Evolutionary conservation across 2,888 invertebrate species (phyloP).

Genomic region (Stenodema calcarata): DNA sequence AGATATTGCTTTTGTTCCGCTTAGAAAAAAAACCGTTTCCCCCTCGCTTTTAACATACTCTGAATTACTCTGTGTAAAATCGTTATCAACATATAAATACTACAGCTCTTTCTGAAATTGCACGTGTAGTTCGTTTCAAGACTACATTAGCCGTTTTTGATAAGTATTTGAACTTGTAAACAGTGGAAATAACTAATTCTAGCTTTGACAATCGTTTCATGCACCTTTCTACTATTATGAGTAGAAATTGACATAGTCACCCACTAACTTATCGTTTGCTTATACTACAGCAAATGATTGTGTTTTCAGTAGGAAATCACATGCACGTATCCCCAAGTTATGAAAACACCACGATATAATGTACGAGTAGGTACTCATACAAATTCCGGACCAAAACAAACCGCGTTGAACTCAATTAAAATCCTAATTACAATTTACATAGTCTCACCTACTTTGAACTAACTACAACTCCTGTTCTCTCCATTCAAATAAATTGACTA

Average conservation of each 20-base stretch:
- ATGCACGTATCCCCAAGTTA: too few species aligned
- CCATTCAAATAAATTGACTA: too few species aligned
- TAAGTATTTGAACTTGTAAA: neutral
- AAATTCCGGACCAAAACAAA: too few species aligned
- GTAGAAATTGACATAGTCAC: slow-evolving; percentile 16
- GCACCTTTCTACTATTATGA: neutral
- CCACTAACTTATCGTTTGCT: neutral
- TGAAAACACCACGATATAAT: too few species aligned
- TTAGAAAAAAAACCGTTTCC: neutral
- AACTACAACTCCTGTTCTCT: too few species aligned
- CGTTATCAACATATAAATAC: neutral
- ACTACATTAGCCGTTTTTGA: neutral
- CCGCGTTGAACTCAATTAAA: too few species aligned
- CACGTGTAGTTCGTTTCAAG: neutral
- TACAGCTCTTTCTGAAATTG: neutral
- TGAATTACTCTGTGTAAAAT: neutral
- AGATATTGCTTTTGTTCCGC: neutral
- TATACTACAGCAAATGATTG: neutral
- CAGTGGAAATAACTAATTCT: neutral
- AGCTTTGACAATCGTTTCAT: neutral
- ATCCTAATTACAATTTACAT: too few species aligned
- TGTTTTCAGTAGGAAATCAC: neutral
- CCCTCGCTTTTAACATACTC: neutral
- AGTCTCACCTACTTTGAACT: too few species aligned
- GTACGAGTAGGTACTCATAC: too few species aligned